Conservation (phyloP, 2,113 vertebrate genomes). For the Leptodactylus fuscus region DNA sequence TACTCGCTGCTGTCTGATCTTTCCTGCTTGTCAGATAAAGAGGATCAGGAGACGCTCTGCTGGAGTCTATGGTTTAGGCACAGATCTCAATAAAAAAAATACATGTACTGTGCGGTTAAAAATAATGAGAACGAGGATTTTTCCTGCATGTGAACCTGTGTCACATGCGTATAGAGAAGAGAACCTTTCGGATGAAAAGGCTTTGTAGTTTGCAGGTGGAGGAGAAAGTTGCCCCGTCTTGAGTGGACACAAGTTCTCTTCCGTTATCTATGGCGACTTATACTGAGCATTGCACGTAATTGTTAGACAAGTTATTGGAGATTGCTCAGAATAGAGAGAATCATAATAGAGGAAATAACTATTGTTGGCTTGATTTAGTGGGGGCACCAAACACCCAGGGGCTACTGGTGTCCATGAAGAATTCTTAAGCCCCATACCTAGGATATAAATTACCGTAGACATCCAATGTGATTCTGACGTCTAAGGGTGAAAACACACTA, state of each 20-base stretch:
- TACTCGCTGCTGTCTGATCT: conserved; percentile 15
- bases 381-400: not conserved
- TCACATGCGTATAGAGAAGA: not conserved
- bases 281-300: not conserved
- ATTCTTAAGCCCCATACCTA: not conserved
- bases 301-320: not conserved
- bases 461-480: not conserved
- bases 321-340: not conserved
- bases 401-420: not conserved
- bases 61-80: conserved; percentile 18
- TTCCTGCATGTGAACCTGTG: not conserved
- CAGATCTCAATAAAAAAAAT: conserved; percentile 30
- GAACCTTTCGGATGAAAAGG: not conserved
- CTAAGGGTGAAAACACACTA: not conserved
- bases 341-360: not conserved
- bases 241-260: not conserved
- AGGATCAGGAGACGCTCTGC: conserved; percentile 36
- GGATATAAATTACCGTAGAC: not conserved
- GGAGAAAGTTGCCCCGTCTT: not conserved
- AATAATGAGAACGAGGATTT: conserved; percentile 46
- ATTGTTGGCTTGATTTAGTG: not conserved
- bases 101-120: conserved; percentile 5
- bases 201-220: conserved; percentile 2
- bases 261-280: not conserved
- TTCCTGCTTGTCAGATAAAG: conserved; percentile 40